Conservation (phyloP, 2,888 invertebrate species). For the Conistra vaccinii region DNA sequence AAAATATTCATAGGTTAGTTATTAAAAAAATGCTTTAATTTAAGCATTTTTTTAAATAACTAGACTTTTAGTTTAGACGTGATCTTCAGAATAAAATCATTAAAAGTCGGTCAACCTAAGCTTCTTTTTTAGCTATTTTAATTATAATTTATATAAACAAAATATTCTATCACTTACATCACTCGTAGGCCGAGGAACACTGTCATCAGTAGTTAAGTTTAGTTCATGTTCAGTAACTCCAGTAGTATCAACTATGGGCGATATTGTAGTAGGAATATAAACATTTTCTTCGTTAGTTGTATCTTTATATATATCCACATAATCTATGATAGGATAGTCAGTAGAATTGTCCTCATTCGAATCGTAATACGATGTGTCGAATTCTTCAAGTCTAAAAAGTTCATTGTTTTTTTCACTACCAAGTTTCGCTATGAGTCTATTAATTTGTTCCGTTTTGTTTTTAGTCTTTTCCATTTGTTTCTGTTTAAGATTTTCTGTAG, state of each 20-base stretch:
- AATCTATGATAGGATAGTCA: conserved; percentile 84
- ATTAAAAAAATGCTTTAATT: no score
- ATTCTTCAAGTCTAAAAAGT: conserved; percentile 65
- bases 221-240: not conserved
- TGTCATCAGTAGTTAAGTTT: not conserved
- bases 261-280: conserved; percentile 60
- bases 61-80: no score
- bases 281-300: conserved; percentile 80
- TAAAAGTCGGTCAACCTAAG: no score
- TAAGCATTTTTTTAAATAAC: no score
- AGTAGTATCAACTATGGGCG: not conserved
- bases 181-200: not conserved
- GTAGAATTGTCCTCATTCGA: conserved; percentile 77
- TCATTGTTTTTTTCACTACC: conserved; percentile 70
- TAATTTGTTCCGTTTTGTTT: conserved; percentile 31
- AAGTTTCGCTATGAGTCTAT: conserved; percentile 38
- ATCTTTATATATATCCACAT: conserved; percentile 84
- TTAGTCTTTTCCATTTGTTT: not conserved
- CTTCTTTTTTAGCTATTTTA: not conserved
- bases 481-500: not conserved
- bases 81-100: no score
- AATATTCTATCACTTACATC: conserved; percentile 28
- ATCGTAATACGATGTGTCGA: conserved; percentile 69
- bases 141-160: not conserved
- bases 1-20: no score